Percentiles rank a stretch among this genome's conserved stretches.
Conservation (phyloP, 2,797 vertebrate species). For the Erethizon dorsatum region DNA sequence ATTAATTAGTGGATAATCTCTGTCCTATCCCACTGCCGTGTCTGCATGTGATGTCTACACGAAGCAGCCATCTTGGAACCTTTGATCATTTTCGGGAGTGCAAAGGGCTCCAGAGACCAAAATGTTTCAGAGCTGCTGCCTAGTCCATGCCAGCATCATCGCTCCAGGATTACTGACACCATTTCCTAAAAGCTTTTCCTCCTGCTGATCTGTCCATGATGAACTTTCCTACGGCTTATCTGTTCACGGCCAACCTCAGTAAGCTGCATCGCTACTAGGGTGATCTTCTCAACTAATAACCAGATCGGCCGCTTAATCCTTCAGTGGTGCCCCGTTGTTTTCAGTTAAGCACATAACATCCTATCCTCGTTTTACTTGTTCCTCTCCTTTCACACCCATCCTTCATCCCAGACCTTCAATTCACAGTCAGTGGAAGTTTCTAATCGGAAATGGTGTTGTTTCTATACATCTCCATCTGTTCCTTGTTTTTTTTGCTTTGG, state of each 20-base stretch:
- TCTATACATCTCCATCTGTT: neutral
- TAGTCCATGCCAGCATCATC: too few species aligned
- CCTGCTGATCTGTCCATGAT: neutral
- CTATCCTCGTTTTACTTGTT: neutral
- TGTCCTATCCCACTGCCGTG: neutral
- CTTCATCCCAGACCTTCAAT: neutral
- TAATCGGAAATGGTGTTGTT: neutral
- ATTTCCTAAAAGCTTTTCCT: neutral
- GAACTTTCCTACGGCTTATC: neutral
- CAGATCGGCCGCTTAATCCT: neutral
- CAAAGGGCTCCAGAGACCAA: neutral
- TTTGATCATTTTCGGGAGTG: neutral
- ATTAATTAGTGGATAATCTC: neutral
- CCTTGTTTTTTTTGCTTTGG: neutral
- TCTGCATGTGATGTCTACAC: neutral
- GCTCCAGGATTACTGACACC: neutral
- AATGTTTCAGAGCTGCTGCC: neutral
- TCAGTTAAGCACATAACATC: neutral
- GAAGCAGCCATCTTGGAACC: neutral
- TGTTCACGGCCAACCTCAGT: neutral
- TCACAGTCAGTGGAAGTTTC: neutral
- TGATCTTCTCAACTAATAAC: neutral
- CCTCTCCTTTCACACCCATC: neutral
- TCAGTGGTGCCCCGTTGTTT: neutral
- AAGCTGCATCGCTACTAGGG: neutral